phyloP scores from a whole-genome alignment of 2,888 invertebrate species.

The Ormyrus labotus region DNA sequence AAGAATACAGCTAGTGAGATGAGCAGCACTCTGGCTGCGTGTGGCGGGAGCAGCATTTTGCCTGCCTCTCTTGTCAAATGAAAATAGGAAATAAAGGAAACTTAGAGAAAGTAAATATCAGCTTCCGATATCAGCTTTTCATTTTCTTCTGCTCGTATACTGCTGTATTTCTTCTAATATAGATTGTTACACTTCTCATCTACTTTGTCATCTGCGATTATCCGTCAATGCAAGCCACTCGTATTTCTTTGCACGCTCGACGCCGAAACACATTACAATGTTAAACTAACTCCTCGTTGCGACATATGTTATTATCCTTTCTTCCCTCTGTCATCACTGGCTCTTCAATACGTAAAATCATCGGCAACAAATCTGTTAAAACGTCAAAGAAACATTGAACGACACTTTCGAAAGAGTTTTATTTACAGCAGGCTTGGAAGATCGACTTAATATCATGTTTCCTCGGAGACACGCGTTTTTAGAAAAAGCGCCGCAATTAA shows the following conservation, averaged over 20 bases:
- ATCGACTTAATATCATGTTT: too few relatives aligned
- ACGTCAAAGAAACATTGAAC: neutral
- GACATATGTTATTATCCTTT: neutral
- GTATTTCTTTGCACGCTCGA: neutral
- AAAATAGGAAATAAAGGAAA: slow-evolving; percentile 5
- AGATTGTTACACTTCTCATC: neutral
- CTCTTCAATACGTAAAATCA: neutral
- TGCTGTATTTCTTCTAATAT: too few relatives aligned
- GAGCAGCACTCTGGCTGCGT: slow-evolving; percentile 75
- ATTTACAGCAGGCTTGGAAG: too few relatives aligned
- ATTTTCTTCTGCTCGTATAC: neutral
- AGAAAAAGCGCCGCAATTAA: too few relatives aligned
- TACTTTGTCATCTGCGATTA: neutral
- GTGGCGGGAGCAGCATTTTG: slow-evolving; percentile 40
- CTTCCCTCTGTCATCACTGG: neutral
- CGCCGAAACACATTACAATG: neutral
- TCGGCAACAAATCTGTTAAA: neutral
- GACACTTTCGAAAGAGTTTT: too few relatives aligned
- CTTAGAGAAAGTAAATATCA: slow-evolving; percentile 8
- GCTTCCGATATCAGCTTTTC: slow-evolving; percentile 22
- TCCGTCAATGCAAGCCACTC: neutral
- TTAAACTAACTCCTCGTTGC: neutral
- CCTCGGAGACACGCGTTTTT: too few relatives aligned
- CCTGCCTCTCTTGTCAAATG: neutral
- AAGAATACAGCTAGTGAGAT: slow-evolving; percentile 76